Evolutionary conservation across 2,888 invertebrate species (phyloP), one percentile per base, ranked within the genome.

Genomic region (Clanis bilineata): DNA sequence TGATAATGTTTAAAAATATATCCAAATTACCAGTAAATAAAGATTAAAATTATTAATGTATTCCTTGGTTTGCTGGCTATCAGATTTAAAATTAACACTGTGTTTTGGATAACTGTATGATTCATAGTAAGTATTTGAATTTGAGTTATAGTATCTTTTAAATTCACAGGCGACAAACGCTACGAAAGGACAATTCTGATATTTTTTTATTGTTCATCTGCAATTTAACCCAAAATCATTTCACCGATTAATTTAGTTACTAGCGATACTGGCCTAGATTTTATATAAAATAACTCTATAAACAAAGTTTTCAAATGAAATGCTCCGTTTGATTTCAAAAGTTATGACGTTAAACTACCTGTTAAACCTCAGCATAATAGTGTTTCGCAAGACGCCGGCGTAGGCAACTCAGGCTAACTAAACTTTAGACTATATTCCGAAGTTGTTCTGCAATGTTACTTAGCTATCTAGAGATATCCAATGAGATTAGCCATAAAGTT

Each of bases 311-410:
- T 28, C 51, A 51, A 51, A 57, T 25, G 45, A 45, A 36, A 45
- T 57, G 32, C 28, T 28, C 22, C 0, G 36, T 36, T 36, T 45
- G n/a, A 38, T 57, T 45, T 57, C 45, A 23, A 39, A 58, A 58
- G 58, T 23, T 45, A 47, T n/a, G 39, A 39, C 38, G 15, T 39
- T 25, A 45, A 71, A 65, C 61, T 65, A 54, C 51, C 41, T 32
- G 15, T 56, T 47, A 9, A 23, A n/a, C 38, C 25, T 63, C 60
- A 38, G n/a, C 56, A 56, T 44, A 44, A 44, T 57, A 36, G 45
- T 44, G 57, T 57, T 57, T 32, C 36, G 45, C 22, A 36, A 57
- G 32, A 57, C 57, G 28, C 28, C 36, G 36, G 12, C 44, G 32
- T 45, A 36, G 36, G 45, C 9, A 57, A 45, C 56, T 57, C 21